These are phyloP conservation scores for Mythimna impura DNA, from an alignment of 2,888 invertebrate species.

Conservation along the genomic window DNA sequence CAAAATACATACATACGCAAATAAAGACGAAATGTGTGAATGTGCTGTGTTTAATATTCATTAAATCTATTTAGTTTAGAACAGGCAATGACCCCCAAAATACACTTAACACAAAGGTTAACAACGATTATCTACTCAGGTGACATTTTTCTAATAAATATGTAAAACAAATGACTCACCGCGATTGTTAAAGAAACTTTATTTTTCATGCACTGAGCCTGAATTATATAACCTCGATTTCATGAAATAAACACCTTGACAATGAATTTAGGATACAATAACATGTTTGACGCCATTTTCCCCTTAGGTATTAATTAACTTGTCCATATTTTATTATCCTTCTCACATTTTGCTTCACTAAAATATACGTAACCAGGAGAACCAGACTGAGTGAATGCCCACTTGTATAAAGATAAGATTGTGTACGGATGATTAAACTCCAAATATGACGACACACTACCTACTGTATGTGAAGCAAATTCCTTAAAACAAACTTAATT, in stretches of 20 bases:
- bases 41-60: slow-evolving; percentile 48
- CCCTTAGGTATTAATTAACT: slow-evolving; percentile 18
- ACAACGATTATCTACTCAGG: slow-evolving; percentile 13
- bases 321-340: slow-evolving; percentile 21
- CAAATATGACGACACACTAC: slow-evolving; percentile 17
- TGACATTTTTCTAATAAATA: slow-evolving; percentile 25
- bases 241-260: slow-evolving; percentile 18
- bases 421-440: slow-evolving; percentile 35
- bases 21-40: slow-evolving; percentile 36
- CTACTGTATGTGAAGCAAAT: slow-evolving; percentile 5
- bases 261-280: slow-evolving; percentile 15
- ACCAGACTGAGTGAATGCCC: slow-evolving; percentile 36
- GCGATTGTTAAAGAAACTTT: slow-evolving; percentile 1
- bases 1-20: slow-evolving; percentile 27
- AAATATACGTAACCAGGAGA: slow-evolving; percentile 36
- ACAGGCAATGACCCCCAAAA: slow-evolving; percentile 50
- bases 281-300: slow-evolving; percentile 11
- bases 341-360: slow-evolving; percentile 28
- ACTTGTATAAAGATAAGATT: slow-evolving; percentile 59
- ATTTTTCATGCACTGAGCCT: slow-evolving; percentile 26
- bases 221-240: slow-evolving; percentile 4
- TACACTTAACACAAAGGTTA: slow-evolving; percentile 36
- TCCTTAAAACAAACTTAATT: slow-evolving; percentile 18
- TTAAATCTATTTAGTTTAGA: slow-evolving; percentile 44
- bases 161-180: slow-evolving; percentile 50